Evolutionary conservation across 2,888 invertebrate species (phyloP), one percentile per base, ranked within the genome.

Genomic region (Trichopria drosophilae): DNA sequence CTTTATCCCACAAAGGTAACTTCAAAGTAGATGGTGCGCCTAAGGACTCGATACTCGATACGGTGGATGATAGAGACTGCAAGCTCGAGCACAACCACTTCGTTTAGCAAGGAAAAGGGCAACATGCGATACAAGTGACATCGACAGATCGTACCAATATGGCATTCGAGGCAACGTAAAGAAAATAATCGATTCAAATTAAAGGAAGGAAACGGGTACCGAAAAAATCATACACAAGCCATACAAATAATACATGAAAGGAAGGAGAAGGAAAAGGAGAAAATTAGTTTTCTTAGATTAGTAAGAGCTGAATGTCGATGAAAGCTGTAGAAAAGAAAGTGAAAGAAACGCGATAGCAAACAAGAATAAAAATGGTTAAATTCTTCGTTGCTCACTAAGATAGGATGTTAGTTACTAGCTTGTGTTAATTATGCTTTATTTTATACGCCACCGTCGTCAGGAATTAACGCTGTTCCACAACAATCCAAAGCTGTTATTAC

Each of bases 1-100:
- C 84, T 69, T 84, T 84, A 71, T 86, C 86, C 81, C 86, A 86
- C 12, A 86, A 73, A 2, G 86, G 86, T 36, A 86, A 77, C 55
- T 83, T 75, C 34, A 77, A 56, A 1, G 78, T 77, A 6, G 76
- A 75, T 4, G 75, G 74, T 3, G 76, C 76, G 9, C 75, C 75
- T n/a, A 78, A 66, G 4, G 77, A 77, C 50, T 78, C 78, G 48
- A 78, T 73, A 37, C 76, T 77, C 29, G 77, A 77, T 19, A 77
- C 77, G 6, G 75, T 75, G 9, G 77, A 76, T 7, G 77, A 76
- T 13, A 77, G 63, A 4, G 77, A 77, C 55, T 76, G 73, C 55
- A 77, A 63, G 64, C 77, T 77, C 57, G 76, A 75, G 60, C 76
- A 77, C 37, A 76, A 59, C 72, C 76, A 76, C 77, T 77, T 66